Evolutionary conservation across 2,113 vertebrate species (phyloP), one percentile per base, ranked within the genome.

Genomic region (Callorhinus ursinus): DNA sequence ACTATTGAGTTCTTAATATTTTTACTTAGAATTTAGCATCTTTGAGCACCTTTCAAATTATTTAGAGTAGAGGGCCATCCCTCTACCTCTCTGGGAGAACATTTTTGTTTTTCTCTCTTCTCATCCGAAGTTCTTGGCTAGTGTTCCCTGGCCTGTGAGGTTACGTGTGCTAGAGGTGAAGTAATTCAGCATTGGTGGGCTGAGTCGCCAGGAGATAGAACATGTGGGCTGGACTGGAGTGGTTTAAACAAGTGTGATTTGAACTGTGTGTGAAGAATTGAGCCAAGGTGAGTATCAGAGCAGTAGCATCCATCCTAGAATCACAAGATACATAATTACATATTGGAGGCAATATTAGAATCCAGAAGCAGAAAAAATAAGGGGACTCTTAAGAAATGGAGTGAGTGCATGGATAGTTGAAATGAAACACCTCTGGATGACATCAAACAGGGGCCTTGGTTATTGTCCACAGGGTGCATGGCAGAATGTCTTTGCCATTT

Each of bases 1-100:
- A 51, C 80, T 94, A 31, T 74, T 81, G 18, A 9, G 4, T 91
- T 90, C 55, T 95, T 94, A 26, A 19, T 31, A 36, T 51, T 88
- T 36, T 77, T 46, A 51, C 9, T 53, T 67, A 67, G 49, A 95
- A 81, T 42, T 83, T 55, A 39, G 7, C 2, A 33, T 24, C 14
- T 77, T 87, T 65, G 8, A 74, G 16, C 16, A 51, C 21, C 26
- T 72, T 96, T 82, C 49, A 83, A 79, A 65, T 86, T 77, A n/a
- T 51, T 74, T 57, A 49, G n/a, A 36, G 13, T 55, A 59, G 42
- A 77, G 24, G 28, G 21, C 6, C n/a, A 67, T 57, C 9, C 8
- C 46, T 77, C 22, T 72, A 4, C 9, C 2, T 89, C 10, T 89
- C 46, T 42, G 53, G 46, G 28, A 46, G 55, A 57, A 72, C 7